Conservation (phyloP, 92 coral and sea anemone genomes). For the Palythoa heliodiscus region DNA sequence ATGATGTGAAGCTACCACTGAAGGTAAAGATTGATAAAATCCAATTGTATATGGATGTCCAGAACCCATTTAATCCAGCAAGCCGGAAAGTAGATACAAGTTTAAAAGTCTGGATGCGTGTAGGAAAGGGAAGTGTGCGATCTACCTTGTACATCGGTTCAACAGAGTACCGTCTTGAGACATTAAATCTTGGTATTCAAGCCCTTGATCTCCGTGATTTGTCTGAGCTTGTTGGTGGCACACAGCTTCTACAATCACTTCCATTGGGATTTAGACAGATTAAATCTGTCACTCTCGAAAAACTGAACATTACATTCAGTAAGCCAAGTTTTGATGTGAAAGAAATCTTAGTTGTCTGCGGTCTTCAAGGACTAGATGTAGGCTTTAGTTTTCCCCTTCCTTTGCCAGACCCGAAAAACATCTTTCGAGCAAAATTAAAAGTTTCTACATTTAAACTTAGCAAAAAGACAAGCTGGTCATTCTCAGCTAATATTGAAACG, state of each 20-base stretch:
- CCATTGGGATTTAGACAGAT: slow-evolving; percentile 41
- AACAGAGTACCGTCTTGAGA: slow-evolving; percentile 6
- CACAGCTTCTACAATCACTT: slow-evolving; percentile 43
- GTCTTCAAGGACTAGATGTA: slow-evolving; percentile 60
- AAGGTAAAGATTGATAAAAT: slow-evolving; percentile 43
- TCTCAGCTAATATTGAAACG: slow-evolving; percentile 44
- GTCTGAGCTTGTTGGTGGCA: slow-evolving; percentile 54
- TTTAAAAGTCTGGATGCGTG: slow-evolving; percentile 38
- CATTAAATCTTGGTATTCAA: slow-evolving; percentile 40
- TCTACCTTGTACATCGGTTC: slow-evolving; percentile 40
- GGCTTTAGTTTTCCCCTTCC: slow-evolving; percentile 65
- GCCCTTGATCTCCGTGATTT: slow-evolving; percentile 47
- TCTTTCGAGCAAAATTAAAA: slow-evolving; percentile 46
- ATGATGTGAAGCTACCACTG: slow-evolving; percentile 55
- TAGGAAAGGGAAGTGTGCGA: slow-evolving; percentile 50
- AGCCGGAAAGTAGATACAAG: slow-evolving; percentile 4
- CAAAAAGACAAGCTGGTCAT: slow-evolving; percentile 46
- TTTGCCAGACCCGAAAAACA: slow-evolving; percentile 48
- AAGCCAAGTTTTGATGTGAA: slow-evolving; percentile 51
- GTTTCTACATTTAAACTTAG: slow-evolving; percentile 47
- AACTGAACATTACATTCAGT: slow-evolving; percentile 49
- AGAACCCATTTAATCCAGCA: slow-evolving; percentile 29
- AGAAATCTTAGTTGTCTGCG: slow-evolving; percentile 37
- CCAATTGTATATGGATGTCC: slow-evolving; percentile 26
- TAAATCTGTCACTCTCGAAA: slow-evolving; percentile 33